Percentiles rank a stretch among this genome's conserved stretches.
phyloP scores from a whole-genome alignment of 2,797 vertebrate genomes.

The Carduelis carduelis region DNA sequence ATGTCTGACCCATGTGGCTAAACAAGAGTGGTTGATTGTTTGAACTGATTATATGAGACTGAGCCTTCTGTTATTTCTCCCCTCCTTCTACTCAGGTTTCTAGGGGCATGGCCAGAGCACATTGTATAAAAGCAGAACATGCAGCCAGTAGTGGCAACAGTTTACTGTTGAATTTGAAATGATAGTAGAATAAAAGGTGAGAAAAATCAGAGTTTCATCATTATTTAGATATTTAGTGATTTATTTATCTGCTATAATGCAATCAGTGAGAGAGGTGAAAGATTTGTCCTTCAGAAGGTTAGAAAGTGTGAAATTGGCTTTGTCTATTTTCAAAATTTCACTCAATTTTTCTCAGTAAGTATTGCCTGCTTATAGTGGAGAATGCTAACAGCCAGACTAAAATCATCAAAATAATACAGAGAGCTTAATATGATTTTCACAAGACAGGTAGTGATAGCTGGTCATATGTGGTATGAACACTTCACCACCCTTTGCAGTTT shows the following conservation, averaged over 20 bases:
- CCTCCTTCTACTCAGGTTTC: not conserved
- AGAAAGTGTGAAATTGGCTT: not conserved
- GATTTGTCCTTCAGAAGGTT: not conserved
- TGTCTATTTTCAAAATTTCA: not conserved
- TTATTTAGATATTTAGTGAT: not conserved
- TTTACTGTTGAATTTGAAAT: constrained; percentile 2
- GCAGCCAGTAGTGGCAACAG: not conserved
- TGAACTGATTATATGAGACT: not conserved
- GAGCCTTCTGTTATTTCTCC: not conserved
- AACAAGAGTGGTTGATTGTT: constrained; percentile 8
- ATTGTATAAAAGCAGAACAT: not conserved
- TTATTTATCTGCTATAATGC: not conserved
- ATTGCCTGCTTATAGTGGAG: not conserved
- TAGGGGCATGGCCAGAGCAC: not conserved
- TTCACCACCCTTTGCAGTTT: not conserved
- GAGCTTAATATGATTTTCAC: not conserved
- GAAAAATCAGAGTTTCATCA: not conserved
- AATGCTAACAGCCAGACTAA: not conserved
- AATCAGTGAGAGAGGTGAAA: not conserved
- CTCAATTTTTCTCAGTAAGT: not conserved
- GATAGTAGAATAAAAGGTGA: not conserved
- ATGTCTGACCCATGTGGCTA: not conserved
- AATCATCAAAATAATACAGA: not conserved
- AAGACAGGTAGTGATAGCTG: not conserved
- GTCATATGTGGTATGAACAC: not conserved